Percentiles rank a stretch among this genome's conserved stretches.
phyloP scores from a whole-genome alignment of 2,888 invertebrate species.

The Phengaris arion region DNA sequence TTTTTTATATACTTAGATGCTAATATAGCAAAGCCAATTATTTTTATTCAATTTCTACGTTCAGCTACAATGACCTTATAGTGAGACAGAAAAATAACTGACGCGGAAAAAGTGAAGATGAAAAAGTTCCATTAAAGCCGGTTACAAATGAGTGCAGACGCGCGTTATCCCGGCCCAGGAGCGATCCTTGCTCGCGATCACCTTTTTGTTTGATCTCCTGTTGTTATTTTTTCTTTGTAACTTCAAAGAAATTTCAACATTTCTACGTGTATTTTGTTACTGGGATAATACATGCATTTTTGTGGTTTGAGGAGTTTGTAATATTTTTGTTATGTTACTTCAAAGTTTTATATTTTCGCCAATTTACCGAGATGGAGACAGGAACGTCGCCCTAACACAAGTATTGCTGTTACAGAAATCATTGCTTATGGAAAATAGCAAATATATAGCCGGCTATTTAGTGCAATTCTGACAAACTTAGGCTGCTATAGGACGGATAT shows the following conservation, averaged over 20 bases:
- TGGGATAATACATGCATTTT: background rate
- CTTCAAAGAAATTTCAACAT: conserved; percentile 13
- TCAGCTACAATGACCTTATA: conserved; percentile 54
- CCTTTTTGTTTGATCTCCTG: conserved; percentile 35
- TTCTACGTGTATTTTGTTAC: background rate
- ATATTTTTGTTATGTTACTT: background rate
- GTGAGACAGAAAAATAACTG: conserved; percentile 60
- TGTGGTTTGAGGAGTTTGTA: background rate
- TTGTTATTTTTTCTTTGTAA: conserved; percentile 19
- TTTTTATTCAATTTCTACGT: background rate
- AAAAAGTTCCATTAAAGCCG: conserved; percentile 69
- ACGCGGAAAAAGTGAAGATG: conserved; percentile 63
- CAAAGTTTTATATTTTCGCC: background rate
- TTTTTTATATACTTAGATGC: too few relatives aligned
- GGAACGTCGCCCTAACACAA: too few relatives aligned
- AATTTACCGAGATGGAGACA: background rate
- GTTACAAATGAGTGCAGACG: conserved; percentile 69
- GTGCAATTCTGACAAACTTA: too few relatives aligned
- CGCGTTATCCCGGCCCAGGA: conserved; percentile 58
- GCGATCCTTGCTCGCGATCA: conserved; percentile 45
- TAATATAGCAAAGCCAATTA: too few relatives aligned
- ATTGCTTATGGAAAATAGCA: too few relatives aligned
- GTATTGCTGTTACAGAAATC: too few relatives aligned
- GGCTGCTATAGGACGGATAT: too few relatives aligned
- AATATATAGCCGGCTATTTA: too few relatives aligned